Conservation (phyloP, 2,113 vertebrate genomes). For the Phyllopteryx taeniolatus region DNA sequence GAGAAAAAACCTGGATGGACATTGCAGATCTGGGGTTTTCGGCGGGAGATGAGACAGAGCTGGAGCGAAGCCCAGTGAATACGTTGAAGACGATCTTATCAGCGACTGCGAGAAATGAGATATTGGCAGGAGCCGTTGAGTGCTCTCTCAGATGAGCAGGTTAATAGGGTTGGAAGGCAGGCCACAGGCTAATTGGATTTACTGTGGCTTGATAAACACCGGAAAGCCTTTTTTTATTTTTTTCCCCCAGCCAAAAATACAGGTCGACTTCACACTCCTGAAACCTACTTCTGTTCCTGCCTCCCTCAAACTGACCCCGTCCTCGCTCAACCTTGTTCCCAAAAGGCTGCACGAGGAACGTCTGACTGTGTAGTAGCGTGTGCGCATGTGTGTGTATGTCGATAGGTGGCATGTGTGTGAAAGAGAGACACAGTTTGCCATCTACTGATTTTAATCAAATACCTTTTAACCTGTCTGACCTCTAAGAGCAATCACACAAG, state of each 20-base stretch:
- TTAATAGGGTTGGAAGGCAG: slow-evolving; percentile 93
- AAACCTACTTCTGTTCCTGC: slow-evolving; percentile 39
- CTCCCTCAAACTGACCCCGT: slow-evolving; percentile 42
- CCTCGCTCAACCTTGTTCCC: slow-evolving; percentile 70
- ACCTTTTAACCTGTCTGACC: slow-evolving; percentile 79
- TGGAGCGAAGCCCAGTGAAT: slow-evolving; percentile 86
- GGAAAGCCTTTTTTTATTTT: slow-evolving; percentile 77
- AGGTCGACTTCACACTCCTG: slow-evolving; percentile 53
- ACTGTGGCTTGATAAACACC: slow-evolving; percentile 89
- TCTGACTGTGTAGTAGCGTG: slow-evolving; percentile 44
- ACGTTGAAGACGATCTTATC: slow-evolving; percentile 94
- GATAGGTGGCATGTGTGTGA: slow-evolving; percentile 31
- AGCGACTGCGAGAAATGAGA: slow-evolving; percentile 88
- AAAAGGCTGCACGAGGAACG: slow-evolving; percentile 52
- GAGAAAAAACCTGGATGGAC: slow-evolving; percentile 61
- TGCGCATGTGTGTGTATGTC: slow-evolving; percentile 27
- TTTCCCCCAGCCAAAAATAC: slow-evolving; percentile 74
- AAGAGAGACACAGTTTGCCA: slow-evolving; percentile 66
- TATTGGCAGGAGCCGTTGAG: slow-evolving; percentile 91
- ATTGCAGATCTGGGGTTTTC: slow-evolving; percentile 60
- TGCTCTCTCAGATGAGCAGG: slow-evolving; percentile 89
- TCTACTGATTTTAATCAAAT: slow-evolving; percentile 83
- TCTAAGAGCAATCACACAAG: slow-evolving; percentile 73
- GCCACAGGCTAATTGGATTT: slow-evolving; percentile 98
- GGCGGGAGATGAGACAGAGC: slow-evolving; percentile 76